Percentiles rank a stretch among this genome's conserved stretches.
These are phyloP conservation scores for Nibea albiflora DNA, from an alignment of 2,113 vertebrate species.

Conservation along the genomic window DNA sequence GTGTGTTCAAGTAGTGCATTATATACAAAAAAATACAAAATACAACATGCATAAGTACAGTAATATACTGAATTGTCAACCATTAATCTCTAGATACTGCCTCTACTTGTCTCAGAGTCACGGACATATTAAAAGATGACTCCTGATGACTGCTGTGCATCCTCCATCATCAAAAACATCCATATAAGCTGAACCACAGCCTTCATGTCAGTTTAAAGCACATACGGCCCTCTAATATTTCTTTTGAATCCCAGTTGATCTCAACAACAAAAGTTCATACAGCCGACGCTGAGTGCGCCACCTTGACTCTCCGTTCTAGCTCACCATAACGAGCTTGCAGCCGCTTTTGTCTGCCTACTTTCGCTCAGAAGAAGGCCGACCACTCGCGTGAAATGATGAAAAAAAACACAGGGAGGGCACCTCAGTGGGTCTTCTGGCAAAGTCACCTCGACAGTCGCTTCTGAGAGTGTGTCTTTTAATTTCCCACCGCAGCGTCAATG, in stretches of 20 bases:
- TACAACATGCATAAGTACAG: background rate
- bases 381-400: slow-evolving; percentile 38
- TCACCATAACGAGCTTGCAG: background rate
- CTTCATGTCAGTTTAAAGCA: slow-evolving; percentile 27
- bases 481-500: slow-evolving; percentile 58
- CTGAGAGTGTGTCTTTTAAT: slow-evolving; percentile 46
- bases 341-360: slow-evolving; percentile 14
- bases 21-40: background rate
- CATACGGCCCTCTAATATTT: background rate
- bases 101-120: slow-evolving; percentile 15
- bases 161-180: background rate
- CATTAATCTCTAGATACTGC: background rate
- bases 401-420: slow-evolving; percentile 35
- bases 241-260: slow-evolving; percentile 24
- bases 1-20: background rate
- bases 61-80: background rate
- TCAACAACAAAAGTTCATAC: slow-evolving; percentile 3
- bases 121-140: background rate
- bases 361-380: background rate
- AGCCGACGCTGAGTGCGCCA: background rate
- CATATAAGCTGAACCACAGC: background rate
- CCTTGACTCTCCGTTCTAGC: slow-evolving; percentile 23
- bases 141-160: background rate
- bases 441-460: slow-evolving; percentile 53
- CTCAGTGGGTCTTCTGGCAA: slow-evolving; percentile 36